Base-by-base conservation (phyloP, 2,113 vertebrate genomes). In the Otis tarda region DNA sequence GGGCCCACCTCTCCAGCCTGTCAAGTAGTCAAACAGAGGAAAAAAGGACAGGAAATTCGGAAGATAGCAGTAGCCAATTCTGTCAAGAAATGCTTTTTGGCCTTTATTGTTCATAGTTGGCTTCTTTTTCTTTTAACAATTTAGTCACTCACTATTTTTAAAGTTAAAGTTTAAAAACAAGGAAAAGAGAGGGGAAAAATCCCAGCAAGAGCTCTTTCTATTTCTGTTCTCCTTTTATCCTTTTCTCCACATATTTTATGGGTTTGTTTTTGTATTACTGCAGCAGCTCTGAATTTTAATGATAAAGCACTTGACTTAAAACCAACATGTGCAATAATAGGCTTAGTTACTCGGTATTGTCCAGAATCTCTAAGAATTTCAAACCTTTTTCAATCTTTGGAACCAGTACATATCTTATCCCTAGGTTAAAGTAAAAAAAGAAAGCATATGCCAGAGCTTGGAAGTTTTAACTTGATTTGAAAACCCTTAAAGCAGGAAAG, bases 231-330 rank as follows among this genome's bases (percentile, higher is more conserved):
- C 35, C 11, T 90, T 96, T 95, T 87, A 88, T 94, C 57, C 83
- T 68, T 83, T 89, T 78, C 68, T 91, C 68, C 28, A 13, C 82
- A 50, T 81, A 89, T 88, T 94, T 97, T 73, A 17, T 79, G 53
- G 6, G n/a, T 80, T 87, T 96, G 75, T 70, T 93, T 97, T 63
- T 88, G 45, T 91, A 53, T 91, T 86, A 73, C 37, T 90, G 60
- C 52, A 81, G 45, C 23, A 35, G 75, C 83, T 93, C 91, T 93
- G 96, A 96, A 95, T 96, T 91, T 83, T 77, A 93, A 96, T 93
- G 93, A 96, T 93, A 95, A 95, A 95, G 27, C 5, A 78, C 39
- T 95, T 97, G 92, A 87, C 69, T 82, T 18, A 8, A 92, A 77
- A 23, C 28, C 68, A 83, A 39, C 33, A 73, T 69, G 18, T 84